Percentiles rank a stretch among this genome's conserved stretches.
phyloP scores from a whole-genome alignment of 2,888 invertebrate genomes.

The Nebria salina region DNA sequence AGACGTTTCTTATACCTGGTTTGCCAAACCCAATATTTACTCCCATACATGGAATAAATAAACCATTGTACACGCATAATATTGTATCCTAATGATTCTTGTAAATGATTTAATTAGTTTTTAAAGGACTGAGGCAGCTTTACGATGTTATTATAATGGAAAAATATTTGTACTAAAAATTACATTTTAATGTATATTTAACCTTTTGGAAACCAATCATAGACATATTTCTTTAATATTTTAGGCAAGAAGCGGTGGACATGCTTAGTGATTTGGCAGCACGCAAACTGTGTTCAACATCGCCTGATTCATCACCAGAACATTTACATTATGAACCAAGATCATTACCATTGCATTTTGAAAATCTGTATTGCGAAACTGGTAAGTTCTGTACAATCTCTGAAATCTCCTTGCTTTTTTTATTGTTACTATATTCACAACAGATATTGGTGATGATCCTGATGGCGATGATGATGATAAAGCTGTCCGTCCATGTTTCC shows the following conservation, averaged over 20 bases:
- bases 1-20: no score
- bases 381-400: slow-evolving; percentile 14
- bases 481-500: slow-evolving; percentile 68
- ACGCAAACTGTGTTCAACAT: slow-evolving; percentile 70
- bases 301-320: slow-evolving; percentile 72
- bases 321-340: slow-evolving; percentile 53
- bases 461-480: slow-evolving; percentile 57
- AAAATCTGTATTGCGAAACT: slow-evolving; percentile 36
- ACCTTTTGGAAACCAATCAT: neutral
- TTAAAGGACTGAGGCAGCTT: no score
- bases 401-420: neutral
- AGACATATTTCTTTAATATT: slow-evolving; percentile 36
- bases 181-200: neutral
- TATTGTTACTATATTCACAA: neutral
- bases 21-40: no score
- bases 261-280: slow-evolving; percentile 85
- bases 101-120: no score
- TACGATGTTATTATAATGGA: no score
- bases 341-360: slow-evolving; percentile 8
- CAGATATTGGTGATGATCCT: slow-evolving; percentile 2
- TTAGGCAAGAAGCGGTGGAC: slow-evolving; percentile 84
- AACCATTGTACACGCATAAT: no score
- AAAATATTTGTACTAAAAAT: no score
- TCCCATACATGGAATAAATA: no score
- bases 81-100: no score